phyloP scores from a whole-genome alignment of 1,140 invertebrate genomes.

The Dendrolimus kikuchii region DNA sequence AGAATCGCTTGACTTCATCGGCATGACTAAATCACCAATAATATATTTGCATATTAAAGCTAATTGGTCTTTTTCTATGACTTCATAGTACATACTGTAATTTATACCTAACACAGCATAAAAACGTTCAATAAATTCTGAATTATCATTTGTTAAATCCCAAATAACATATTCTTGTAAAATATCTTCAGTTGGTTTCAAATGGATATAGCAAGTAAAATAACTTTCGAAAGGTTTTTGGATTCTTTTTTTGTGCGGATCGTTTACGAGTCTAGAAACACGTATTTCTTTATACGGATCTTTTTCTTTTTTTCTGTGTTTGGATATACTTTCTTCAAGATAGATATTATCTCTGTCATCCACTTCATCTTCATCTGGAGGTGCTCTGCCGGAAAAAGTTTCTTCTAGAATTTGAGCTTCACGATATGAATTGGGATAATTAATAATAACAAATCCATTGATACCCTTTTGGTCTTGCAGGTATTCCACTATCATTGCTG shows the following conservation, averaged over 20 bases:
- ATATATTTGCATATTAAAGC: slow-evolving; percentile 73
- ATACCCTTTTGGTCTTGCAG: slow-evolving; percentile 66
- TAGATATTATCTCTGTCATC: slow-evolving; percentile 53
- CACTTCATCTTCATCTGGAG: slow-evolving; percentile 36
- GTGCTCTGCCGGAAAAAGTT: slow-evolving; percentile 53
- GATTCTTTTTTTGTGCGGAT: slow-evolving; percentile 47
- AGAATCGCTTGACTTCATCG: slow-evolving; percentile 55
- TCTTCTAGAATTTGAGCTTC: slow-evolving; percentile 74
- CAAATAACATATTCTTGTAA: slow-evolving; percentile 55
- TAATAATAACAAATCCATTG: slow-evolving; percentile 75
- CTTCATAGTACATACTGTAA: slow-evolving; percentile 72
- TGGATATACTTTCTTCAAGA: slow-evolving; percentile 65
- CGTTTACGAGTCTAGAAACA: slow-evolving; percentile 60
- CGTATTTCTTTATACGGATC: slow-evolving; percentile 44
- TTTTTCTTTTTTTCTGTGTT: slow-evolving; percentile 49
- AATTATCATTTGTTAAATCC: slow-evolving; percentile 59
- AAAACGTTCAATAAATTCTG: slow-evolving; percentile 71
- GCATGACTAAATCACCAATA: slow-evolving; percentile 67
- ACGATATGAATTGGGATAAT: slow-evolving; percentile 74
- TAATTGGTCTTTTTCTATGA: slow-evolving; percentile 68
- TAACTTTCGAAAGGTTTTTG: slow-evolving; percentile 63
- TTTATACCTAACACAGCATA: slow-evolving; percentile 71
- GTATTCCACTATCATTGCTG: slow-evolving; percentile 75
- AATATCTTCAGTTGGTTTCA: slow-evolving; percentile 60
- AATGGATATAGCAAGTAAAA: slow-evolving; percentile 72